These are phyloP conservation scores for Pseudorasbora parva DNA, from an alignment of 2,113 vertebrate species.

Conservation along the genomic window DNA sequence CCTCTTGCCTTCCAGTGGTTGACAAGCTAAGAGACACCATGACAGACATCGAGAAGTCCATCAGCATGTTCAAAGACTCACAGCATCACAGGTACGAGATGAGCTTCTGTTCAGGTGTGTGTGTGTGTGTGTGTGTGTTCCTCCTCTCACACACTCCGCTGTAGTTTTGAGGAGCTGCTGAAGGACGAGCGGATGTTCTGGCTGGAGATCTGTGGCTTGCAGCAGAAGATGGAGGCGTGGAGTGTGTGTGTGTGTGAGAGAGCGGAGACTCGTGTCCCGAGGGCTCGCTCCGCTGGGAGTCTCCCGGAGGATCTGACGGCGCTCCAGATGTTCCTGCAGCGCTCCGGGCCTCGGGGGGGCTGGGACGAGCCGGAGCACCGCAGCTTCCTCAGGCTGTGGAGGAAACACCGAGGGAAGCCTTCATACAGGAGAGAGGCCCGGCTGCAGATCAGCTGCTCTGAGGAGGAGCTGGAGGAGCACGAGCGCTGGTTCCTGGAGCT, in stretches of 20 bases:
- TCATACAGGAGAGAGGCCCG: too few species aligned
- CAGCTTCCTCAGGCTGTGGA: too few species aligned
- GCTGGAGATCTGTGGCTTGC: constrained; percentile 82
- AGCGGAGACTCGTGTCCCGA: too few species aligned
- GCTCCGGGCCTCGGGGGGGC: too few species aligned
- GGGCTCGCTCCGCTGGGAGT: too few species aligned
- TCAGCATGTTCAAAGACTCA: constrained; percentile 85
- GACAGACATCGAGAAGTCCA: constrained; percentile 87
- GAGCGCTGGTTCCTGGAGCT: too few species aligned
- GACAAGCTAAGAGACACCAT: constrained; percentile 87
- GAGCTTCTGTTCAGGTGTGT: background rate
- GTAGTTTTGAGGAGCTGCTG: constrained; percentile 86
- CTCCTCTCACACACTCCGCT: background rate
- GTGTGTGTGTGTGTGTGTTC: background rate
- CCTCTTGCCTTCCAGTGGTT: constrained; percentile 78
- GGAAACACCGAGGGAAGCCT: too few species aligned
- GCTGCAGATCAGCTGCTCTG: too few species aligned
- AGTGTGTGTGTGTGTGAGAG: constrained; percentile 63
- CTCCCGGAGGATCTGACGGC: too few species aligned
- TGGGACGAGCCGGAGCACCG: too few species aligned
- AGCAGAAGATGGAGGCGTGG: constrained; percentile 88
- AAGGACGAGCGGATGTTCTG: constrained; percentile 82
- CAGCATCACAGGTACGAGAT: constrained; percentile 81
- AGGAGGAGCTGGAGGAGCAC: too few species aligned
- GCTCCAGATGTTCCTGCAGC: too few species aligned